A percentile compares a stretch with the other conserved stretches of the same genome.
Evolutionary conservation across 2,113 vertebrate species (phyloP).

Genomic region (Cochlearius cochlearius): DNA sequence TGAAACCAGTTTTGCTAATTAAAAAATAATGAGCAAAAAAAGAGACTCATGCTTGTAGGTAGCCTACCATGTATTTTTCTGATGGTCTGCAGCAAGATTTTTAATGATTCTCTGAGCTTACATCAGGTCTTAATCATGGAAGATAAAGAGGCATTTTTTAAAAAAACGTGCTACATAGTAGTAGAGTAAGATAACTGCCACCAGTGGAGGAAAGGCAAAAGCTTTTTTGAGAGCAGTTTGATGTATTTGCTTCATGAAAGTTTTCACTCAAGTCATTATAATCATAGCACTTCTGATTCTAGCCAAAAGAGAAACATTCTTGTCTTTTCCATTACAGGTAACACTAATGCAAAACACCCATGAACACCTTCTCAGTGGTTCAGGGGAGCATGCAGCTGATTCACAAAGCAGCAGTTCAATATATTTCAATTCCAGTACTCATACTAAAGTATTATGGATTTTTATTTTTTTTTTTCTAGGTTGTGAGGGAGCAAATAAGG

Average conservation of each 20-base stretch:
- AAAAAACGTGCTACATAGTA: accelerated
- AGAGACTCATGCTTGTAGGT: neutral
- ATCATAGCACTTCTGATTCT: neutral
- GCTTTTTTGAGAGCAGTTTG: neutral
- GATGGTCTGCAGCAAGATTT: neutral
- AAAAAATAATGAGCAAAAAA: neutral
- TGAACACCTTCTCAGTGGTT: neutral
- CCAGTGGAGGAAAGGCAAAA: neutral
- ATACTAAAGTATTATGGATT: neutral
- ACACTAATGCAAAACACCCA: neutral
- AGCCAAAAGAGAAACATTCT: neutral
- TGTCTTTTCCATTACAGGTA: neutral
- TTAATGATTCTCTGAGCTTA: neutral
- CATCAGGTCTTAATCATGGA: neutral
- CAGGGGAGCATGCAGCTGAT: neutral
- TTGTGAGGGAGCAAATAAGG: neutral
- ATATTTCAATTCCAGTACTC: neutral
- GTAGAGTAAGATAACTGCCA: neutral
- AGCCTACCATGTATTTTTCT: neutral
- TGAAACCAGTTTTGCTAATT: neutral
- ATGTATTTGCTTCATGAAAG: neutral
- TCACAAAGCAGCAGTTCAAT: neutral
- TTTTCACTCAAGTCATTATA: neutral
- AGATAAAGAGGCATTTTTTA: neutral
- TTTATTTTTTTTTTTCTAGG: neutral